Evolutionary conservation across 2,888 invertebrate species (phyloP).

Genomic region (Hyles lineata): DNA sequence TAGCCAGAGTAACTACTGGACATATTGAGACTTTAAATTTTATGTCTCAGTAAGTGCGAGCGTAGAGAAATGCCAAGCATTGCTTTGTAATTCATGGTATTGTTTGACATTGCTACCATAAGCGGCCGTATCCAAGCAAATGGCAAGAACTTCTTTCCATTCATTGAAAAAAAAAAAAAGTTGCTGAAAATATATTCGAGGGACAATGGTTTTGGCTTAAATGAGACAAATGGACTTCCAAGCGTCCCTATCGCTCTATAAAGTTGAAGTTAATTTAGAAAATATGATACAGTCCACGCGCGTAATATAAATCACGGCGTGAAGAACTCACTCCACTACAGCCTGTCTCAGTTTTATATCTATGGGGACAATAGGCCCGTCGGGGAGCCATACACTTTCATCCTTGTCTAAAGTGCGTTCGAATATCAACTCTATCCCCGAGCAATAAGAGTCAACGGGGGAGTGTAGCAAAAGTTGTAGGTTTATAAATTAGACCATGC

Average conservation of each 20-base stretch:
- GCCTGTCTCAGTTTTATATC: constrained; percentile 69
- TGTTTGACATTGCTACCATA: no score
- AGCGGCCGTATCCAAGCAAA: no score
- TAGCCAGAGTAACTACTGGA: no score
- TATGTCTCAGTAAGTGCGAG: no score
- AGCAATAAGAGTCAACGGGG: constrained; percentile 45
- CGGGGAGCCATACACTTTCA: constrained; percentile 50
- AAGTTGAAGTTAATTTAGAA: constrained; percentile 11
- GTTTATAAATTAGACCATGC: constrained; percentile 76
- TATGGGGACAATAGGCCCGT: constrained; percentile 69
- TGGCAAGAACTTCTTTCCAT: no score
- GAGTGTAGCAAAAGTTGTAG: constrained; percentile 51
- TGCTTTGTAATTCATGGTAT: no score
- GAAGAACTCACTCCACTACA: constrained; percentile 60
- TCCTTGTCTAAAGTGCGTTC: constrained; percentile 37
- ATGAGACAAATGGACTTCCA: no score
- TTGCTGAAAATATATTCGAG: no score
- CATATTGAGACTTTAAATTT: no score
- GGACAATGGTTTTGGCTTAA: no score
- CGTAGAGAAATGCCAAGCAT: no score
- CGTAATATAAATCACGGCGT: constrained; percentile 60
- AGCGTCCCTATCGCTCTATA: background rate
- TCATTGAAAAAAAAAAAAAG: no score
- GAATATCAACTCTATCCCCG: constrained; percentile 53
- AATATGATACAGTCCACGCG: constrained; percentile 26